phyloP scores from a whole-genome alignment of 2,888 invertebrate species.

The Stenotaenia linearis region DNA sequence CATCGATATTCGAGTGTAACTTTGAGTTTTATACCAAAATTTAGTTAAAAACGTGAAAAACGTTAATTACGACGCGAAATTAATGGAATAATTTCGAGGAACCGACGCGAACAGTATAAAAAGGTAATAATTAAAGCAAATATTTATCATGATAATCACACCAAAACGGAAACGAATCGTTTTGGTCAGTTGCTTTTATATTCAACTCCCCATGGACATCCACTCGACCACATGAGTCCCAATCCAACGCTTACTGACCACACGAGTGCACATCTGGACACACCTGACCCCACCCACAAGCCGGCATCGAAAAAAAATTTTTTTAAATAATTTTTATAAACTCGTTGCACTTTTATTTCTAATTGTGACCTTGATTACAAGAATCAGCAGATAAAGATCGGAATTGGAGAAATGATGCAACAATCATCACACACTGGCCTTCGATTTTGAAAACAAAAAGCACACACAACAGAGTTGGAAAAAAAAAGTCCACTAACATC shows the following conservation, averaged over 20 bases:
- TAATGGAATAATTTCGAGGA: neutral
- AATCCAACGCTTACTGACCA: conserved; percentile 24
- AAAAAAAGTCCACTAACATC: conserved; percentile 17
- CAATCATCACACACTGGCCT: neutral
- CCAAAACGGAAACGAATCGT: conserved; percentile 14
- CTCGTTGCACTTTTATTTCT: too few relatives aligned
- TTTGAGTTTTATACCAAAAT: neutral
- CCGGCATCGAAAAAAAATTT: neutral
- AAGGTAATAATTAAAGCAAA: neutral
- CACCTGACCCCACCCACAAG: neutral
- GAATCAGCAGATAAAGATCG: neutral
- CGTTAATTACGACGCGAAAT: neutral
- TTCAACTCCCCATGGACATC: conserved; percentile 20
- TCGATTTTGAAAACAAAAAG: neutral
- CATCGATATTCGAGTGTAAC: neutral
- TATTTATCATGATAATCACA: conserved; percentile 12
- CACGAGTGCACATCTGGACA: conserved; percentile 24
- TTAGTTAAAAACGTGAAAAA: too few relatives aligned
- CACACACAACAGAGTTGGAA: neutral
- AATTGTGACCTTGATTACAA: neutral
- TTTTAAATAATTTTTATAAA: too few relatives aligned
- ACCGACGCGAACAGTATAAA: neutral
- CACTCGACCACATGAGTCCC: conserved; percentile 26
- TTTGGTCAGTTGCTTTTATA: conserved; percentile 12
- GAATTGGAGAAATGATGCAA: conserved; percentile 15